phyloP scores from a whole-genome alignment of 2,797 vertebrate species.

The Malurus leucopterus region DNA sequence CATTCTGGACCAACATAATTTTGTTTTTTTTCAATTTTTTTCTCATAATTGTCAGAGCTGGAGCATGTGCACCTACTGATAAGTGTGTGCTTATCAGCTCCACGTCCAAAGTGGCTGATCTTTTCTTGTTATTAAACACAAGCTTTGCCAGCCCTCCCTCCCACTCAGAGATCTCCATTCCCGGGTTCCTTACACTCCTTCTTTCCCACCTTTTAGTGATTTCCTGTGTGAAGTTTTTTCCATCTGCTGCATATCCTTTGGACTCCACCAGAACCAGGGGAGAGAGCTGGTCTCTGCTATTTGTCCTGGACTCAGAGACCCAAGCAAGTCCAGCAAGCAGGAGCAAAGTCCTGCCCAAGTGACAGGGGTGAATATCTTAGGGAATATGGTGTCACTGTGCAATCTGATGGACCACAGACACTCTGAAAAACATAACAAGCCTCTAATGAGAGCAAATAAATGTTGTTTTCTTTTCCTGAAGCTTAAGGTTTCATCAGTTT shows the following conservation, averaged over 20 bases:
- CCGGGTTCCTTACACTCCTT: background rate
- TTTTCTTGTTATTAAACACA: background rate
- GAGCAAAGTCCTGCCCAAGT: background rate
- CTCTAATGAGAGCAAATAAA: background rate
- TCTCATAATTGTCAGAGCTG: background rate
- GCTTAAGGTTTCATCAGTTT: background rate
- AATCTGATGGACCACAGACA: background rate
- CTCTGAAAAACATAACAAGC: background rate
- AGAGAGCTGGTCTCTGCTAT: background rate
- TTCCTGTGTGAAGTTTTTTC: background rate
- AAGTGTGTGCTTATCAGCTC: background rate
- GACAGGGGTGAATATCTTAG: background rate
- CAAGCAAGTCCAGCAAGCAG: background rate
- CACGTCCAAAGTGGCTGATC: background rate
- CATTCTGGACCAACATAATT: background rate
- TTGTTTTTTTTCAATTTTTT: background rate
- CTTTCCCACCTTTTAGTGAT: background rate
- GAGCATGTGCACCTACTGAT: accelerated
- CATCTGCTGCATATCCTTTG: background rate
- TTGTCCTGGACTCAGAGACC: background rate
- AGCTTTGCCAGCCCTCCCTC: background rate
- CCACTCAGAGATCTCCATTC: background rate
- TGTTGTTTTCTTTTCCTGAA: background rate
- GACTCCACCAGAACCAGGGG: background rate
- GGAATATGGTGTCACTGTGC: background rate